Evolutionary conservation across 2,888 invertebrate species (phyloP), one percentile per base, ranked within the genome.

Genomic region (Drosophila sordidula): DNA sequence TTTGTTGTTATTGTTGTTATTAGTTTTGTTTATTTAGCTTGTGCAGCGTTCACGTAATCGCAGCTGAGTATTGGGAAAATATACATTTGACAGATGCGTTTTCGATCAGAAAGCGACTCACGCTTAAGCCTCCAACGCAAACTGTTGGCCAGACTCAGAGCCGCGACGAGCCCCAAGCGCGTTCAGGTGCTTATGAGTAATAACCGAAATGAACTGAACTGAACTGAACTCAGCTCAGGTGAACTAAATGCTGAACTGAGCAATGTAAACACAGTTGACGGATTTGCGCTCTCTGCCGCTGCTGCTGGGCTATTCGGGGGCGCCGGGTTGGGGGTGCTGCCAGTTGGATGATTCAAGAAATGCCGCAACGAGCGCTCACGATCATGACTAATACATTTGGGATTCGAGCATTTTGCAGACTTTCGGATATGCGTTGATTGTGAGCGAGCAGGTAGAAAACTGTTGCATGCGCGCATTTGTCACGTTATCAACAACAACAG

Each of bases 311-410:
- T 84, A 79, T 66, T 82, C 80, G 79, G 56, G 25, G 38, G 39
- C 25, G 14, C 2, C 4, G 14, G 63, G 49, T 25, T 6, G 6
- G 16, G 49, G 59, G 26, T 8, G 18, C 18, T 26, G 65, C n/a
- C 41, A n/a, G 46, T 49, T 50, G 51, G 78, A 70, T 87, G 85
- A 85, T 85, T 87, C 82, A 81, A 54, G 34, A 54, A 84, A 59
- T 69, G 73, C 68, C 65, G 68, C 66, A 62, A 41, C 45, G 16
- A 54, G 42, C 54, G 69, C 26, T 71, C 63, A 50, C 66, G 62
- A 52, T 69, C 87, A 87, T 83, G 83, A 83, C 83, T 83, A 87
- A 83, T 84, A 64, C 78, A 26, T 25, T 64, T 65, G 72, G 56
- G 73, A 65, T 66, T 70, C 29, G 25, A 62, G 56, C 58, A 59